Percentiles rank a stretch among this genome's conserved stretches.
Conservation (phyloP, 2,888 invertebrate species). For the Acrobasis repandana region DNA sequence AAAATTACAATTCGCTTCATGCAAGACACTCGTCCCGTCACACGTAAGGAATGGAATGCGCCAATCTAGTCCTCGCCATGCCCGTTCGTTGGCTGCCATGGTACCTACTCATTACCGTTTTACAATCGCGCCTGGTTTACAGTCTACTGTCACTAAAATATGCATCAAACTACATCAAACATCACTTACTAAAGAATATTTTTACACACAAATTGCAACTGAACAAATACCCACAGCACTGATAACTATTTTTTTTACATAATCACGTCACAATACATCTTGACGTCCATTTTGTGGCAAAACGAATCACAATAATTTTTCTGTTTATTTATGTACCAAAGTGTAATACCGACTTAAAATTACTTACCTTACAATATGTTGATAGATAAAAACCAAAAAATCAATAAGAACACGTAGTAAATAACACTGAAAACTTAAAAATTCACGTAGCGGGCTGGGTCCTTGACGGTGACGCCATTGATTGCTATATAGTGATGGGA, state of each 20-base stretch:
- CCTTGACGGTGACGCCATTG: constrained; percentile 76
- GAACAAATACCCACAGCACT: constrained; percentile 27
- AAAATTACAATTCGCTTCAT: constrained; percentile 15
- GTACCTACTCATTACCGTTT: constrained; percentile 10
- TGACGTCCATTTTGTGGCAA: constrained; percentile 79
- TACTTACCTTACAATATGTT: constrained; percentile 11
- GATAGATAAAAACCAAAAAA: constrained; percentile 25
- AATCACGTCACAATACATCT: constrained; percentile 73
- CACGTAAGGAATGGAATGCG: constrained; percentile 11
- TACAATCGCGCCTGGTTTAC: not conserved
- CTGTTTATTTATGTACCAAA: constrained; percentile 47
- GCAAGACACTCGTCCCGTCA: constrained; percentile 7
- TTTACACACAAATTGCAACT: not conserved
- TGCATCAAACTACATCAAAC: not conserved
- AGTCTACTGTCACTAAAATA: not conserved
- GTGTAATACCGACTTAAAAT: not conserved
- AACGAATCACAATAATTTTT: constrained; percentile 37
- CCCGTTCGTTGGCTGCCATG: constrained; percentile 22
- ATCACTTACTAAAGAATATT: not conserved
- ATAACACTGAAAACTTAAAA: constrained; percentile 52
- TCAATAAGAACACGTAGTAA: constrained; percentile 39
- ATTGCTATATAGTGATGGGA: constrained; percentile 43
- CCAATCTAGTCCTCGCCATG: constrained; percentile 27
- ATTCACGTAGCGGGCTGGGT: constrained; percentile 62
- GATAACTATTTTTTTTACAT: constrained; percentile 67